A percentile compares a stretch with the other conserved stretches of the same genome.
phyloP scores from a whole-genome alignment of 2,888 invertebrate genomes.

The Cheilosia variabilis region DNA sequence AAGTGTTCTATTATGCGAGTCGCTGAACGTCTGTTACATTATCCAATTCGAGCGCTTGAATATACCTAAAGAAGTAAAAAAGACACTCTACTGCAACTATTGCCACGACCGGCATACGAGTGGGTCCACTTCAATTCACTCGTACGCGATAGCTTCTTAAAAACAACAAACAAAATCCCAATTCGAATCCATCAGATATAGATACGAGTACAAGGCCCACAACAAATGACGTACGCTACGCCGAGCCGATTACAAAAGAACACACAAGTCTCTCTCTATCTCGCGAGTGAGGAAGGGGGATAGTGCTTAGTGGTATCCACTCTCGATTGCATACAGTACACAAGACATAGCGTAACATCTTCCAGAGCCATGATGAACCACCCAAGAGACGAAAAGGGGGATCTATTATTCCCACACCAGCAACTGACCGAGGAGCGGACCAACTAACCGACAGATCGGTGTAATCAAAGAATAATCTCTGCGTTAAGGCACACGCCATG shows the following conservation, averaged over 20 bases:
- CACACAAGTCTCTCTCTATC: slow-evolving; percentile 22
- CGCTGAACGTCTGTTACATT: slow-evolving; percentile 12
- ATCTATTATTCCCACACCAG: slow-evolving; percentile 71
- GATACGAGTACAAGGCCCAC: slow-evolving; percentile 33
- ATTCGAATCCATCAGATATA: slow-evolving; percentile 43
- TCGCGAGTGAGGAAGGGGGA: background rate
- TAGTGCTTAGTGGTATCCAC: slow-evolving; percentile 14
- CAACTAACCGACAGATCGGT: slow-evolving; percentile 76
- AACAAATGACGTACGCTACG: slow-evolving; percentile 23
- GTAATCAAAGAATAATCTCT: slow-evolving; percentile 83
- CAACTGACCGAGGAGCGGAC: slow-evolving; percentile 13
- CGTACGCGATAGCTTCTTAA: slow-evolving; percentile 19
- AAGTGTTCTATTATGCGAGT: slow-evolving; percentile 41
- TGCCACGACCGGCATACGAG: background rate
- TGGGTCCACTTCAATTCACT: slow-evolving; percentile 50
- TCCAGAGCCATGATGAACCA: slow-evolving; percentile 14
- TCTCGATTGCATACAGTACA: slow-evolving; percentile 27
- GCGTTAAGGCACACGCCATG: slow-evolving; percentile 84
- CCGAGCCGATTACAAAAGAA: slow-evolving; percentile 59
- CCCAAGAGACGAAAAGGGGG: slow-evolving; percentile 17
- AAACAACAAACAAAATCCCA: slow-evolving; percentile 24
- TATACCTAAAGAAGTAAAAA: background rate
- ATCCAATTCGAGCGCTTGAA: slow-evolving; percentile 4
- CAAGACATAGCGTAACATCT: background rate
- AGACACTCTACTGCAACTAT: background rate